Conservation (phyloP, 2,888 invertebrate genomes). For the Drosophila borealis region DNA sequence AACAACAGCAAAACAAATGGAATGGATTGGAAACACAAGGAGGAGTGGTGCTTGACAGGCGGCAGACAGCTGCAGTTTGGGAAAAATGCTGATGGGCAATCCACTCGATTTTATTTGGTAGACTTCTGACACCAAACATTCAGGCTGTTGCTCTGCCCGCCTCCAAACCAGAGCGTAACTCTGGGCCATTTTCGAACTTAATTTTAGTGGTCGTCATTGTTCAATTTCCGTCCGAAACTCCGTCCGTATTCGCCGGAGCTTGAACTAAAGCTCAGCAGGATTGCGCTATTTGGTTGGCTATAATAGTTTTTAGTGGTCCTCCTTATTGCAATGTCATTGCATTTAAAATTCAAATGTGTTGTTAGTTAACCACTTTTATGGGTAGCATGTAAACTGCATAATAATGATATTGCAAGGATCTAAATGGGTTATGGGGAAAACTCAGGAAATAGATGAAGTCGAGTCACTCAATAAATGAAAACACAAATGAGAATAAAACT, state of each 20-base stretch:
- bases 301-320: slow-evolving; percentile 23
- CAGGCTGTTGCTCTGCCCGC: slow-evolving; percentile 1
- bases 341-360: slow-evolving; percentile 70
- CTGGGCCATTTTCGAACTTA: slow-evolving; percentile 52
- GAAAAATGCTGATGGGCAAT: slow-evolving; percentile 72
- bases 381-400: slow-evolving; percentile 43
- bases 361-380: slow-evolving; percentile 63
- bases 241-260: slow-evolving; percentile 5
- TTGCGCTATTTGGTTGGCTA: slow-evolving; percentile 5
- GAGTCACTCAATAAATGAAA: not conserved
- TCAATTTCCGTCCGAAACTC: slow-evolving; percentile 34
- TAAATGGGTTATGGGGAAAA: not conserved
- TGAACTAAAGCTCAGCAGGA: slow-evolving; percentile 1
- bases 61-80: slow-evolving; percentile 70
- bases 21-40: not conserved
- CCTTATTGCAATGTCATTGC: slow-evolving; percentile 62
- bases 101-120: slow-evolving; percentile 67
- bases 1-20: slow-evolving; percentile 22
- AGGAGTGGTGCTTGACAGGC: slow-evolving; percentile 51
- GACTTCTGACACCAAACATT: slow-evolving; percentile 34
- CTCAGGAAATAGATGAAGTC: not conserved
- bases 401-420: slow-evolving; percentile 16
- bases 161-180: slow-evolving; percentile 30
- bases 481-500: no score
- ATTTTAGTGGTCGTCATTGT: slow-evolving; percentile 62